Base-by-base conservation (phyloP, 2,797 vertebrate species). In the Microctenopoma stevenorrisi region DNA sequence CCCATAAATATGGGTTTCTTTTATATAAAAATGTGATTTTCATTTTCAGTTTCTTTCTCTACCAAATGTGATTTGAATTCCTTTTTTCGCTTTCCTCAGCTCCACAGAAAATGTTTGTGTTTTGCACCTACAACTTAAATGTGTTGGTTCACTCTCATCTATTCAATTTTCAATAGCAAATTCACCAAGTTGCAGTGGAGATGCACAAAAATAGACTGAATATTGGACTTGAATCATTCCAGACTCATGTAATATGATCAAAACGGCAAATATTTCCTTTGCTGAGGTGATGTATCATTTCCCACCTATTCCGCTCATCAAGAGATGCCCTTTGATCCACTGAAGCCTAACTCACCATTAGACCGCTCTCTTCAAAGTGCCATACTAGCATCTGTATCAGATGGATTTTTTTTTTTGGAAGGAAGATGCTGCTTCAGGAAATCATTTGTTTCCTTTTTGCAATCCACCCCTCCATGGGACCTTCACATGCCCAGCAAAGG, bases 401-500 rank as follows among this genome's bases (percentile, higher is more conserved):
- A 73, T 87, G 43, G 30, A 57, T 43, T 64, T 79, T 57, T 42
- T 64, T 79, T 72, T 57, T 60, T 62, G 64, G 57, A 71, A 30
- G 77, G 66, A 85, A 79, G 79, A 88, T 68, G 76, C 78, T 72
- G 51, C 84, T 79, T 86, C 83, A 89, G 88, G 85, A 92, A 90
- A 89, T 87, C 83, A 88, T 90, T 86, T 82, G 76, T 91, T 91
- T 89, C 83, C 79, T 86, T 78, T 43, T 88, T 88, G 89, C 83
- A 87, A 84, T 84, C 82, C 68, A 68, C 64, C 85, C 87, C 77
- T 84, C 91, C 61, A 47, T 28, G 91, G 92, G 77, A 83, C 56
- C 91, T 94, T 94, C 91, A 89, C 86, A 86, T 78, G 86, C 66
- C 78, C 88, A 90, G 83, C 82, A 89, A 92, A 92, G 76, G 76